Percentiles rank a stretch among this genome's conserved stretches.
Evolutionary conservation across 1,140 invertebrate genomes (phyloP).

Genomic region (Hylaeus volcanicus): DNA sequence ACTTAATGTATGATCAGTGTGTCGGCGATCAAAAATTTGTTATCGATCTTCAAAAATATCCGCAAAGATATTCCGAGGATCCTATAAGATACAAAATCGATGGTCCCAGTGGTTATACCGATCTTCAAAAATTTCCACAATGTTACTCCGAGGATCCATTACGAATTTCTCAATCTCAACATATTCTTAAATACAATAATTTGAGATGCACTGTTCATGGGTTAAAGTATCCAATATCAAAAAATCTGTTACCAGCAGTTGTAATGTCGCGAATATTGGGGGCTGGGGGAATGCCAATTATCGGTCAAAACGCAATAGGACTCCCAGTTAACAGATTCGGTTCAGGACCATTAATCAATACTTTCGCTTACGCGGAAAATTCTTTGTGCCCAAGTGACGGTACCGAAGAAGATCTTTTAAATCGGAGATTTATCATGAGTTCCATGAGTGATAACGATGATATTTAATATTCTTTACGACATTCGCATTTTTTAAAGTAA

Average conservation of each 20-base stretch:
- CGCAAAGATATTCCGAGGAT: conserved; percentile 72
- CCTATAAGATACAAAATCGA: conserved; percentile 58
- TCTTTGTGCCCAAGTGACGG: conserved; percentile 62
- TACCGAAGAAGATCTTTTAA: conserved; percentile 69
- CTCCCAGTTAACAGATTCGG: conserved; percentile 77
- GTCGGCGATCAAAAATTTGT: conserved; percentile 65
- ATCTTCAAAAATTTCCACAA: conserved; percentile 74
- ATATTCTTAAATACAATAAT: conserved; percentile 72
- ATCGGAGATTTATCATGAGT: conserved; percentile 70
- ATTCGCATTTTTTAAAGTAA: conserved; percentile 6
- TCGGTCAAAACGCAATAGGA: conserved; percentile 74
- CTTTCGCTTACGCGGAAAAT: conserved; percentile 65
- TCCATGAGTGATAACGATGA: conserved; percentile 74
- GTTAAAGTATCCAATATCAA: conserved; percentile 69
- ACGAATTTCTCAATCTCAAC: conserved; percentile 61
- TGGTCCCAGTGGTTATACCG: conserved; percentile 60
- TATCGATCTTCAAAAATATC: conserved; percentile 74
- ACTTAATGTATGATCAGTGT: conserved; percentile 70
- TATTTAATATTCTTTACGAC: conserved; percentile 65
- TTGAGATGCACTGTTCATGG: conserved; percentile 69
- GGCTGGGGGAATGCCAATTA: conserved; percentile 73
- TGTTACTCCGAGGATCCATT: conserved; percentile 74
- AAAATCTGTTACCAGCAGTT: conserved; percentile 61
- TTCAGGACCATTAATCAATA: conserved; percentile 70
- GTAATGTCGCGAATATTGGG: conserved; percentile 66